phyloP scores from a whole-genome alignment of 2,797 vertebrate species.

The Prunella strophiata region DNA sequence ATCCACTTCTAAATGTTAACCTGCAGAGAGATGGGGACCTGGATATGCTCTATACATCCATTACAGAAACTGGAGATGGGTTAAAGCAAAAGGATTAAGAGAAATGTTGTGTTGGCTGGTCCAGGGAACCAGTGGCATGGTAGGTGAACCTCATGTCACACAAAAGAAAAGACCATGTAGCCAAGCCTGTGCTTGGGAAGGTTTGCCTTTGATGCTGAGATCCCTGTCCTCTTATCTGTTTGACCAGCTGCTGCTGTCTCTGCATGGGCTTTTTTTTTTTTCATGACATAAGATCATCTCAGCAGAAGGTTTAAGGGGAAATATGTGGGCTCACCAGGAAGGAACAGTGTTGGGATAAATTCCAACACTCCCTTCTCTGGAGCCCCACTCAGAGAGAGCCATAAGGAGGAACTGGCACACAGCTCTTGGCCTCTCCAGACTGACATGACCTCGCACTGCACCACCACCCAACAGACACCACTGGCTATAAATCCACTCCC shows the following conservation, averaged over 20 bases:
- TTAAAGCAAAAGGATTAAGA: background rate
- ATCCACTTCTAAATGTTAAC: too few species aligned
- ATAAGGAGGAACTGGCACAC: background rate
- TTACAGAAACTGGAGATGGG: background rate
- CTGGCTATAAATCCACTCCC: background rate
- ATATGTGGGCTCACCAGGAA: background rate
- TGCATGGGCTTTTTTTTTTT: background rate
- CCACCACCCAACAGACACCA: background rate
- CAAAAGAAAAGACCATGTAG: background rate
- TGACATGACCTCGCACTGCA: fast-evolving
- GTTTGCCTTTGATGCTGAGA: background rate
- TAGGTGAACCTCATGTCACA: background rate
- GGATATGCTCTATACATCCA: background rate
- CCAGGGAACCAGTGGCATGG: background rate
- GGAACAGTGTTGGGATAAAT: background rate
- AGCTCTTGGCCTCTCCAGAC: background rate
- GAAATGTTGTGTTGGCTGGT: background rate
- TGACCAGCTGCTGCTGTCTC: background rate
- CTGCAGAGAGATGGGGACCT: fast-evolving
- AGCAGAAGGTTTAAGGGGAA: background rate
- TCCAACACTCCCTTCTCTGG: background rate
- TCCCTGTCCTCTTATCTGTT: background rate
- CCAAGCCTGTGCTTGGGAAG: background rate
- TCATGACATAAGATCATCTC: too few species aligned
- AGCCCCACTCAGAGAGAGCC: background rate